Base-by-base conservation (phyloP, 2,888 invertebrate species). In the Andrena hattorfiana region DNA sequence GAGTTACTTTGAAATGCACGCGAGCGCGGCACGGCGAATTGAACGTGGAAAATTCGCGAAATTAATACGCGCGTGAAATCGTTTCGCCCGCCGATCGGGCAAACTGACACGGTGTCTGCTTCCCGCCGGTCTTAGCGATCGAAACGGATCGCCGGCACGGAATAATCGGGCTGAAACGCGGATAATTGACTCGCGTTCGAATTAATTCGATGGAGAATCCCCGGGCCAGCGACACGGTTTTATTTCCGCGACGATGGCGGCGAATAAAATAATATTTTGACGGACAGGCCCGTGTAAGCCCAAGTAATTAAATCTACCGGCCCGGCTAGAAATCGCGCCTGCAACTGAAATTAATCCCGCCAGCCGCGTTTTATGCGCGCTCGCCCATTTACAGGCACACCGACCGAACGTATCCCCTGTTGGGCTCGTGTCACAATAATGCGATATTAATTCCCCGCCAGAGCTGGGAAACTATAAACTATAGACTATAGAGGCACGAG, bases 201-300 rank as follows among this genome's bases (percentile, higher is more conserved):
- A 79, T 79, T 73, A 56, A 81, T 79, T 62, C 54, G 54, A 62
- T 42, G 35, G 54, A 2, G 32, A 42, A 23, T 16, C 42, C 26
- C 28, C 51, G 2, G 54, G 28, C 20, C 56, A 20, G n/a, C 70
- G 59, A 71, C 62, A 67, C 42, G 60, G 23, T 68, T 77, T 79
- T 68, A 79, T 68, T 63, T 72, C 72, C 35, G 56, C 16, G 10
- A 26, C 26, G 23, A 10, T 54, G 62, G 62, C 23, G 56, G n/a
- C 0, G 70, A 80, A 75, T 82, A 82, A 82, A 82, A 82, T 81
- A 75, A 81, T 75, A 82, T 81, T 82, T 82, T 71, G 80, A 75
- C 71, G 75, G 64, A 51, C 56, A 20, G 32, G 23, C 20, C 62
- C 48, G 67, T 70, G 70, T 71, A 71, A 63, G 64, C 67, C 30